A percentile compares a stretch with the other conserved stretches of the same genome.
phyloP scores from a whole-genome alignment of 2,797 vertebrate species.

The Varecia variegata region DNA sequence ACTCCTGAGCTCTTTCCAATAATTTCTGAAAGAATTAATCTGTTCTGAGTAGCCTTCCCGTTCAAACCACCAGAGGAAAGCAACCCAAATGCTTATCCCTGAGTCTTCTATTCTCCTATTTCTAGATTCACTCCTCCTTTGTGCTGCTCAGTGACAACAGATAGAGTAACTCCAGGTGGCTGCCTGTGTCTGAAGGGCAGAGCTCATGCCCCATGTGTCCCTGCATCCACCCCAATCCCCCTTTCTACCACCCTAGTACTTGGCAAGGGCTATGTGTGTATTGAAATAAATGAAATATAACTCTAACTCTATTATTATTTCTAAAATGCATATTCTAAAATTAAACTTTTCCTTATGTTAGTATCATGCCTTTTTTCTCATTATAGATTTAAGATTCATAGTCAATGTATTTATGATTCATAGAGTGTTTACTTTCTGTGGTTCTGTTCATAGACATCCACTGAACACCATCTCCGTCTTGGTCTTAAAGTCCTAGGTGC shows the following conservation, averaged over 20 bases:
- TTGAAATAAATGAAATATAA: neutral
- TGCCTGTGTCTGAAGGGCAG: neutral
- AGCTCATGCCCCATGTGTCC: fast-evolving
- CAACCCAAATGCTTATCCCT: neutral
- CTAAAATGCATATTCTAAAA: neutral
- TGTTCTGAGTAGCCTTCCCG: neutral
- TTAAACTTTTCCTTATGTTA: neutral
- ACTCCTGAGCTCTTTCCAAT: neutral
- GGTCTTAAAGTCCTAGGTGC: neutral
- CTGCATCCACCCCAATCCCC: too few species aligned
- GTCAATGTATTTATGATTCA: neutral
- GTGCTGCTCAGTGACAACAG: neutral
- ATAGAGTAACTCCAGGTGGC: too few species aligned
- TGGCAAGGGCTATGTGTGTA: neutral
- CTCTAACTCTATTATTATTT: neutral
- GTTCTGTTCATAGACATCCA: neutral
- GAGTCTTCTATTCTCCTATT: neutral
- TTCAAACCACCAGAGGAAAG: neutral
- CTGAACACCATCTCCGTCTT: neutral
- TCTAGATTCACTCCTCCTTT: neutral
- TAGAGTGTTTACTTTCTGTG: neutral
- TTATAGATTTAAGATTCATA: neutral
- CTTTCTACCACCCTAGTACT: neutral
- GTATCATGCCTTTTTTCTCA: neutral
- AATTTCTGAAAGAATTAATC: neutral